Base-by-base conservation (phyloP, 2,113 vertebrate species). In the Gasterosteus aculeatus region DNA sequence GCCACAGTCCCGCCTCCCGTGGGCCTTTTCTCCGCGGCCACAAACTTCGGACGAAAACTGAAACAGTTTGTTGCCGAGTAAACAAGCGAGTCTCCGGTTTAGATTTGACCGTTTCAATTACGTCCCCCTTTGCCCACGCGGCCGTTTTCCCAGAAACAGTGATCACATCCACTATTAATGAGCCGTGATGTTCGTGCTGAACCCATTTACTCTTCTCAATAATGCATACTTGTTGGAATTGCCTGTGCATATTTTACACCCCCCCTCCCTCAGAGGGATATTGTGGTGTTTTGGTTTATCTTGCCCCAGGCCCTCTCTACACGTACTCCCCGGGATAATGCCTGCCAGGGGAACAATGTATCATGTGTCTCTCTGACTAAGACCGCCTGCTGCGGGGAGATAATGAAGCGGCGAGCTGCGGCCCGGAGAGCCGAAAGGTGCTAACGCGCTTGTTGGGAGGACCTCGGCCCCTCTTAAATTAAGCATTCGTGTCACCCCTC, bases 91-190 rank as follows among this genome's bases (percentile, higher is more conserved):
- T 86, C 87, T 87, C 91, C 83, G 83, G 86, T 82, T 91, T 86
- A 57, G 70, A 78, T 90, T 86, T 82, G 84, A 88, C 81, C 81
- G 74, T 89, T 92, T 92, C 86, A 91, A 85, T 91, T 87, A 89
- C 62, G 75, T 72, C 26, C 64, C 69, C 75, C 59, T 39, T 73
- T 78, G 58, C 86, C 67, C 75, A 71, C 76, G 76, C 88, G 81
- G 75, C 89, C 78, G 79, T 84, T 87, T 93, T 92, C 91, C 89
- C 89, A 87, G 91, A 90, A 91, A 89, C 88, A 81, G 84, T 91
- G 82, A 91, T 91, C 92, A 86, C 91, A 93, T 94, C 82, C 84
- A 92, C 87, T 92, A 93, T 94, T 93, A 92, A 93, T 92, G 87
- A 94, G 86, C 87, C 86, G 63, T 82, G 87, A 86, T 85, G 85